Evolutionary conservation across 2,113 vertebrate species (phyloP).

Genomic region (Gymnarchus niloticus): DNA sequence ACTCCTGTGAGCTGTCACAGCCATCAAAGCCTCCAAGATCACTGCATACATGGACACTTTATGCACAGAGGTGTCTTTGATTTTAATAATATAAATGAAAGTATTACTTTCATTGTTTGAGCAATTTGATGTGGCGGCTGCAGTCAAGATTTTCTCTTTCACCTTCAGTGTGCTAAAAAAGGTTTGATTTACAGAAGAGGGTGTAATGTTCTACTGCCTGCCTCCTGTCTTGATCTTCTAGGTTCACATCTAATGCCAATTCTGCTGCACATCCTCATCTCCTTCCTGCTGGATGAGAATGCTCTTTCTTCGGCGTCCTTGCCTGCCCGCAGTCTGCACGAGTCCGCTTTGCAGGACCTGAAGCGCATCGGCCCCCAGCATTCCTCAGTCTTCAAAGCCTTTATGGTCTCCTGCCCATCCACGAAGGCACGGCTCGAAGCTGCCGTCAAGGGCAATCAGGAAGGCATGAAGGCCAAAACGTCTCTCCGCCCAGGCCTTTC

Average conservation of each 20-base stretch:
- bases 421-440: conserved; percentile 84
- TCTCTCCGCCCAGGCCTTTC: conserved; percentile 51
- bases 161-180: no score
- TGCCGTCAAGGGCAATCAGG: conserved; percentile 81
- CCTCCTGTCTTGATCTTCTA: conserved; percentile 41
- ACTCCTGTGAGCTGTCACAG: no score
- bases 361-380: conserved; percentile 83
- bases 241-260: conserved; percentile 71
- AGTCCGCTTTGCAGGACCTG: conserved; percentile 78
- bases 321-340: conserved; percentile 70
- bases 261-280: conserved; percentile 81
- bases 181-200: background rate
- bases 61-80: no score
- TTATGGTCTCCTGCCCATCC: conserved; percentile 74
- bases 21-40: background rate
- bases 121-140: no score
- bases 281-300: conserved; percentile 88
- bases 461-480: conserved; percentile 68
- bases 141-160: no score
- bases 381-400: conserved; percentile 72
- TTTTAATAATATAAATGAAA: no score
- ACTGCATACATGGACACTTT: no score
- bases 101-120: no score
- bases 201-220: background rate
- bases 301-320: conserved; percentile 69